A percentile compares a stretch with the other conserved stretches of the same genome.
Conservation (phyloP, 2,113 vertebrate genomes). For the Mirounga angustirostris region DNA sequence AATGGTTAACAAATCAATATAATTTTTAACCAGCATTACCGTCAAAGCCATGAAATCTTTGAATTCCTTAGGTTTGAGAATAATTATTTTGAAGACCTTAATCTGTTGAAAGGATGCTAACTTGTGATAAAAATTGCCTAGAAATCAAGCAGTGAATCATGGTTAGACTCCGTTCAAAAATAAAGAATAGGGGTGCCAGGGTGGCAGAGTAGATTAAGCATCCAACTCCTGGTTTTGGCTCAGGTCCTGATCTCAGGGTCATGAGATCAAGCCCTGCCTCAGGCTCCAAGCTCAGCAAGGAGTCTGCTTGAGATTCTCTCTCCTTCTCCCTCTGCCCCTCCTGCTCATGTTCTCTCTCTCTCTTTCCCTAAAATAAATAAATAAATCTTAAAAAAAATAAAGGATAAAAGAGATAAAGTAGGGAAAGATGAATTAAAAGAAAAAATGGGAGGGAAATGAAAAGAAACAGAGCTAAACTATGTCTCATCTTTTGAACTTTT, state of each 20-base stretch:
- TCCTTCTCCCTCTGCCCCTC: not conserved
- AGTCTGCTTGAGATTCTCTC: not conserved
- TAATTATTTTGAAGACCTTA: conserved; percentile 21
- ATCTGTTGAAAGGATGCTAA: not conserved
- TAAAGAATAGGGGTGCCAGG: not conserved
- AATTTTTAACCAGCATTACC: not conserved
- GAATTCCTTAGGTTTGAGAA: not conserved
- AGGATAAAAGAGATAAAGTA: not conserved
- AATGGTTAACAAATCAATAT: not conserved
- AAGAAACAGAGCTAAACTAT: not conserved
- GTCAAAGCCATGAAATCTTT: not conserved
- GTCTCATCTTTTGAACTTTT: not conserved
- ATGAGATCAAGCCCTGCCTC: not conserved
- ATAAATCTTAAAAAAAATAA: not conserved
- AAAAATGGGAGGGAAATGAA: not conserved
- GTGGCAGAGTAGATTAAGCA: not conserved
- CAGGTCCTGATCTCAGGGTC: not conserved
- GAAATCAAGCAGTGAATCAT: conserved; percentile 8
- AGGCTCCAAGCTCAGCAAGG: not conserved
- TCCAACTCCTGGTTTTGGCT: not conserved
- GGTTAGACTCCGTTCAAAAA: not conserved
- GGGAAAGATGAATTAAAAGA: not conserved
- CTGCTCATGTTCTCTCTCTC: not conserved
- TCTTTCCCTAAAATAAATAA: not conserved
- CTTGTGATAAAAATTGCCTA: not conserved